Base-by-base conservation (phyloP, 2,888 invertebrate genomes). In the Epinotia ramella region DNA sequence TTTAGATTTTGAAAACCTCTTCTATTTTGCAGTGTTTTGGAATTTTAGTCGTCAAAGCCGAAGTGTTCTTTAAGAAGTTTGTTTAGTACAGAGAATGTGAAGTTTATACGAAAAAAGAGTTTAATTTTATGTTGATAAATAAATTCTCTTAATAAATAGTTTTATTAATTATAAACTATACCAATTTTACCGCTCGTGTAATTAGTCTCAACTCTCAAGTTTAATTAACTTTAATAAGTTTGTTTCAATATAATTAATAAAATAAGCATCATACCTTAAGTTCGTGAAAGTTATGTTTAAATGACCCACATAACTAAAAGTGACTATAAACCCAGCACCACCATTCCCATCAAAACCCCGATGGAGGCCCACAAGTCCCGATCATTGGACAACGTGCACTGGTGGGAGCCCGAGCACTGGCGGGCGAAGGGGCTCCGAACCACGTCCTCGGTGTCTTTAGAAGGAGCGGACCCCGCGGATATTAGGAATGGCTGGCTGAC, bases 401-500 rank as follows among this genome's bases (percentile, higher is more conserved):
- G 94, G 93, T 93, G 93, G 93, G 88, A 91, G 46, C 88, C 91
- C 24, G 87, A 89, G 65, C 88, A 89, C 63, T 88, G 92, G 91
- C 91, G 87, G 81, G 33, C 79, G 20, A 81, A 79, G 62, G 86
- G 83, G 3, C 84, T 84, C 1, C 82, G 89, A 16, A 88, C 84
- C 18, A 80, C 88, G 16, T 89, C 93, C 3, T 91, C 93, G 0
- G 83, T 89, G 53, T 90, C 90, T 0, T 77, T 92, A 73, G 89
- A 90, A 77, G 87, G 84, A 6, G 86, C 86, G 28, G 91, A 93
- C 71, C 89, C 90, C 0, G 80, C 81, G 1, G 90, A 91, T 2
- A 91, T 93, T 63, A 89, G 93, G 74, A 93, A 93, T 73, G 93
- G 92, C 1, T 94, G 94, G 94, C 84, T 93, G 20, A 93, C 93